Evolutionary conservation across 2,888 invertebrate genomes (phyloP).

Genomic region (Eulithis testata): DNA sequence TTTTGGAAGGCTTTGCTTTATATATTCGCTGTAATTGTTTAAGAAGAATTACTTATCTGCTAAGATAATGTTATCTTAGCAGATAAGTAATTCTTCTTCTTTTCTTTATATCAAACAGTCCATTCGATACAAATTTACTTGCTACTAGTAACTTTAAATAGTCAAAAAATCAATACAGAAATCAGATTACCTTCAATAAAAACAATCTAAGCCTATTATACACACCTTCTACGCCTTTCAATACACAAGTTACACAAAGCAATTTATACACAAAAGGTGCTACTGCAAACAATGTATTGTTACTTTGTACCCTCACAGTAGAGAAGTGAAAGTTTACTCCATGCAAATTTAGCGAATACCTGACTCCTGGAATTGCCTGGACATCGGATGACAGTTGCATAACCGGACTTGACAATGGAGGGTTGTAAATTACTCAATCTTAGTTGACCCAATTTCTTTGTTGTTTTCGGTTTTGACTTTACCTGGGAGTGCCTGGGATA

Average conservation of each 20-base stretch:
- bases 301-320: constrained; percentile 31
- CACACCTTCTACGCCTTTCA: constrained; percentile 6
- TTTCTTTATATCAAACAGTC: no score
- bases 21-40: no score
- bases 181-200: neutral
- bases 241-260: constrained; percentile 22
- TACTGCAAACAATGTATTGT: constrained; percentile 60
- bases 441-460: constrained; percentile 59
- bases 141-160: no score
- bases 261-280: constrained; percentile 43
- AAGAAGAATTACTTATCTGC: no score
- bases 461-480: constrained; percentile 50
- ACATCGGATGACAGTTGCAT: constrained; percentile 54
- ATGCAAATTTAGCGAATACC: constrained; percentile 64
- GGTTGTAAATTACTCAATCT: constrained; percentile 64
- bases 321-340: constrained; percentile 73
- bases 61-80: no score
- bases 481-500: constrained; percentile 68
- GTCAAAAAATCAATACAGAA: no score
- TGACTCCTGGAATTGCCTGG: constrained; percentile 40
- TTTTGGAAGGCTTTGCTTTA: no score
- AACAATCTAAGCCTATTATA: constrained; percentile 15
- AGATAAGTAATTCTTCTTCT: no score
- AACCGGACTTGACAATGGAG: constrained; percentile 61
- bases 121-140: no score